These are phyloP conservation scores for Orussus abietinus DNA, from an alignment of 1,140 invertebrate genomes.

Conservation along the genomic window DNA sequence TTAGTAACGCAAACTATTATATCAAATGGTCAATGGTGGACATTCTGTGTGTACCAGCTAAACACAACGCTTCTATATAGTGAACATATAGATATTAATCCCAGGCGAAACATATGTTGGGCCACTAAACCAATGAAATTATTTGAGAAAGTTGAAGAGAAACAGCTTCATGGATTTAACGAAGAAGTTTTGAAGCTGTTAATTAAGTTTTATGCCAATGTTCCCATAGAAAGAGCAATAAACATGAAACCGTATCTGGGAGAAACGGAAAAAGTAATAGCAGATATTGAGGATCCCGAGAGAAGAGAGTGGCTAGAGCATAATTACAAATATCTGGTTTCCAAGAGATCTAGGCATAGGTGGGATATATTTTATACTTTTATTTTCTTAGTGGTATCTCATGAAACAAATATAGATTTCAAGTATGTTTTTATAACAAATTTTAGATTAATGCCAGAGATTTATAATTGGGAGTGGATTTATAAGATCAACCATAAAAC, in stretches of 20 bases:
- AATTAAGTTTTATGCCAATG: conserved; percentile 71
- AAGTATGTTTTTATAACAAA: conserved; percentile 5
- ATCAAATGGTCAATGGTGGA: conserved; percentile 79
- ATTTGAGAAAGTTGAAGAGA: conserved; percentile 70
- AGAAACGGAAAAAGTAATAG: conserved; percentile 56
- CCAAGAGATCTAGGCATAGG: conserved; percentile 60
- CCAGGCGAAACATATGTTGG: conserved; percentile 77
- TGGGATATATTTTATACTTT: conserved; percentile 18
- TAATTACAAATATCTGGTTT: conserved; percentile 64
- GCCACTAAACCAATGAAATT: conserved; percentile 67
- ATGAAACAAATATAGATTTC: too few relatives aligned
- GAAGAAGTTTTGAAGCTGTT: conserved; percentile 72
- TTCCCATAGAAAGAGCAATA: conserved; percentile 59
- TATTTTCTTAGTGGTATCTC: conserved; percentile 9
- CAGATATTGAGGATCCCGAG: conserved; percentile 65
- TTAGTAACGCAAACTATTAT: conserved; percentile 78
- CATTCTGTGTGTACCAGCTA: conserved; percentile 83
- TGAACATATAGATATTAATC: conserved; percentile 61
- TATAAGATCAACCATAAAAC: conserved; percentile 69
- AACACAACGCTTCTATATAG: conserved; percentile 73
- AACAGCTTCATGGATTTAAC: conserved; percentile 75
- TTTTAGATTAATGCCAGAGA: conserved; percentile 58
- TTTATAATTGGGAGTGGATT: conserved; percentile 72
- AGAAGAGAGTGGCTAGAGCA: conserved; percentile 65
- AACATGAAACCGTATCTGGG: conserved; percentile 73